Evolutionary conservation across 1,140 invertebrate species (phyloP), one percentile per base, ranked within the genome.

Genomic region (Apis mellifera): DNA sequence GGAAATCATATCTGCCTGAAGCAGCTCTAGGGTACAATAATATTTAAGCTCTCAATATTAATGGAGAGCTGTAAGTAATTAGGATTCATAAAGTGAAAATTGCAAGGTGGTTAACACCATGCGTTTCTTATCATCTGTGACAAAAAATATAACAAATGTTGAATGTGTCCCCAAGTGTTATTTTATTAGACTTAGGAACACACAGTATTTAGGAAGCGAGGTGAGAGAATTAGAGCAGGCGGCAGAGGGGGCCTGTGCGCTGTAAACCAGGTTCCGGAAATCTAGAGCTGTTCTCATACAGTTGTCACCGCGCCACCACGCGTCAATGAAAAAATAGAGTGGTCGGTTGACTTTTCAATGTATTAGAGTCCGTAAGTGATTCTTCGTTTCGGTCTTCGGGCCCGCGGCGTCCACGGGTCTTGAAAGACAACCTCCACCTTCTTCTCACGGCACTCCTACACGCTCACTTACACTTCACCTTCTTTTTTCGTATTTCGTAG

Each of bases 401-500:
- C 79, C 87, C 89, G 89, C 91, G 91, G 91, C 91, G 91, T 92
- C 91, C 90, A 90, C 91, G 87, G 89, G 65, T 90, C 85, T 79
- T 57, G 73, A 84, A 87, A 90, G 89, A 88, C 90, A 91, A 91
- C 90, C 89, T 91, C 89, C 89, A 91, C 91, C 88, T 90, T 84
- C 84, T 77, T 90, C 85, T 78, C 76, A 78, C 88, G 87, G 76
- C 87, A 89, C 90, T 91, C 86, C 88, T 85, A 84, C 82, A 83
- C 85, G 57, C 59, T 89, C 86, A 88, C 89, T 83, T 57, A 68
- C 78, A 84, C 83, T 88, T 59, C 76, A 77, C 81, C 50, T 76
- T 78, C 82, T 84, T 84, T 83, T 86, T 73, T 69, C 80, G 60
- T 77, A 76, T 73, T 85, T 84, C 64, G 32, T 76, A 64, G 60